Base-by-base conservation (phyloP, 2,113 vertebrate species). In the Hemibagrus wyckioides region DNA sequence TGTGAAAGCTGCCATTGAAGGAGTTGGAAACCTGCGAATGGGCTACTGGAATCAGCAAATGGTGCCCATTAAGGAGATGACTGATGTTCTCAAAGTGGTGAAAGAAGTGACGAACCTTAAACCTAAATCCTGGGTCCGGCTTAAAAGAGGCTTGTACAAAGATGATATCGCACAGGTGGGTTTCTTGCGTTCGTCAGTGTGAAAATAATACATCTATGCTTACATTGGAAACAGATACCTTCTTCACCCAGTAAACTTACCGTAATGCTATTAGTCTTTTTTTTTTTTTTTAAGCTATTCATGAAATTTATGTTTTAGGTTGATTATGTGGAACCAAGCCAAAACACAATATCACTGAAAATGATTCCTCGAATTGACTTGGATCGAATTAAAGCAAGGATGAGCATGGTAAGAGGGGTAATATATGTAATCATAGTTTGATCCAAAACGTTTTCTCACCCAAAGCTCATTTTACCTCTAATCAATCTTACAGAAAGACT, bases 41-140 rank as follows among this genome's bases (percentile, higher is more conserved):
- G 98, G 98, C 90, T 97, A 96, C 93, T 99, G 98, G 98, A 99
- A 99, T 94, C 98, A 99, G 94, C 98, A 99, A 95, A 99, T 99
- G 98, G 98, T 99, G 14, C 98, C 98, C 88, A 99, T 99, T 92
- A 99, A 99, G 87, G 98, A 99, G 91, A 99, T 99, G 98, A 99
- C 98, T 0, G 98, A 99, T 0, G 98, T 99, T 3, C 96, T 99
- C 36, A 99, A 99, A 93, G 97, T 99, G 81, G 98, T 99, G 41
- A 99, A 99, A 87, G 98, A 99, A 91, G 97, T 99, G 69, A 99
- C 98, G 86, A 99, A 99, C 92, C 96, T 99, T 81, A 99, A 99
- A 54, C 97, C 98, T 21, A 99, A 99, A 84, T 97, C 98, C 57
- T 99, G 98, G 98, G 98, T 99, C 67, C 94, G 97, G 0, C 97